Evolutionary conservation across 1,140 invertebrate species (phyloP), one percentile per base, ranked within the genome.

Genomic region (Cotesia vestalis): DNA sequence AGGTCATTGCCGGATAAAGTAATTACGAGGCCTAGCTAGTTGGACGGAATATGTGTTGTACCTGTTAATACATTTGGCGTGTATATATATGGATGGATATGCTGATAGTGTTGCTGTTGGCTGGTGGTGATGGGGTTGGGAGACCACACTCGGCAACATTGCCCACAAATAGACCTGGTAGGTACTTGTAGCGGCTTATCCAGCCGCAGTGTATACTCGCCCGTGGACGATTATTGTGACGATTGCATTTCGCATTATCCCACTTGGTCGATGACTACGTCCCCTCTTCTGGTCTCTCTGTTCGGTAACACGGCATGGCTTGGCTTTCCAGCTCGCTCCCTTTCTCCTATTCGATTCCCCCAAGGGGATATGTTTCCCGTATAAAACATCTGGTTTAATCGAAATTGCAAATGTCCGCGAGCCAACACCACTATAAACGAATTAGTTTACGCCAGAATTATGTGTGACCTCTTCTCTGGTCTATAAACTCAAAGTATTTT

Each of bases 371-470:
- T 81, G 79, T 78, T 77, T 72, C 76, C 66, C 64, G 76, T 81
- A 82, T 79, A 78, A 77, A 83, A 83, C 83, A 83, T 77, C 79
- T 74, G 78, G 81, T 84, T 46, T 83, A 80, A 83, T 82, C 80
- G 81, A 80, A 81, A 79, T 83, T 81, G 80, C 75, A 70, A 75
- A 76, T 72, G 66, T 69, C 70, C 61, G 34, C 38, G 17, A 46
- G 9, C 67, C 52, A 53, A 40, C 14, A 8, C 38, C 64, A n/a
- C 36, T 6, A 53, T 66, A 64, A 64, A 64, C 62, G 62, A 57
- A 64, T 64, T 64, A 64, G 40, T 17, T 51, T 46, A 1, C 2
- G 14, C 14, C 11, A 51, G 34, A 36, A 64, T 64, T 36, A 64
- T 36, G 11, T 46, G 20, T 14, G 3, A 46, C 62, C 14, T 36